Evolutionary conservation across 23 tunicate genomes (phyloP).

Genomic region (Halocynthia roretzi): DNA sequence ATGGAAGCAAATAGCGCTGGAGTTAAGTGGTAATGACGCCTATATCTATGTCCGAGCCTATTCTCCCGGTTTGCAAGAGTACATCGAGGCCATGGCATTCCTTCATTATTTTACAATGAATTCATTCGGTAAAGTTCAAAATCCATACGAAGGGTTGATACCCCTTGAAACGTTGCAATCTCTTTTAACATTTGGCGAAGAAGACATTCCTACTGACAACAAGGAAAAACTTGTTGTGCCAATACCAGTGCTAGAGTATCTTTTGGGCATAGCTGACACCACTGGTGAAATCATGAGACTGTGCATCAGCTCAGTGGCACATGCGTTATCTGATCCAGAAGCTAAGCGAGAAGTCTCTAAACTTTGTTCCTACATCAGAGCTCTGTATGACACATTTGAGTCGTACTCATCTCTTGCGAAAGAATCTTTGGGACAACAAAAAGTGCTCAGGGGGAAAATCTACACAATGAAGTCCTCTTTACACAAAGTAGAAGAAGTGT

Average conservation of each 20-base stretch:
- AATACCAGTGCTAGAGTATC: constrained; percentile 31
- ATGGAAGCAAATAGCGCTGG: constrained; percentile 26
- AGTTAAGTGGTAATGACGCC: constrained; percentile 22
- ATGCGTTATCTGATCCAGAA: not conserved
- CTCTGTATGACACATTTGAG: constrained; percentile 25
- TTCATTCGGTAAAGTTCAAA: not conserved
- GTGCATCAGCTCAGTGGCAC: constrained; percentile 43
- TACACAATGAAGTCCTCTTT: constrained; percentile 27
- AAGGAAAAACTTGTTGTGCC: constrained; percentile 1
- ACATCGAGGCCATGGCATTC: constrained; percentile 43
- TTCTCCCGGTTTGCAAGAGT: constrained; percentile 53
- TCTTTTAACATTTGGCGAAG: not conserved
- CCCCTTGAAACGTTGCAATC: not conserved
- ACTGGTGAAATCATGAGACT: constrained; percentile 56
- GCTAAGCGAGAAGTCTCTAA: constrained; percentile 25
- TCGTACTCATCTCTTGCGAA: constrained; percentile 15
- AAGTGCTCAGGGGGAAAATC: constrained; percentile 22
- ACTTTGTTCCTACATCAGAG: constrained; percentile 26
- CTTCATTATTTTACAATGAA: constrained; percentile 18
- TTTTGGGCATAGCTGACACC: constrained; percentile 41
- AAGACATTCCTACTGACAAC: not conserved
- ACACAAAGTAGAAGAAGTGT: constrained; percentile 40
- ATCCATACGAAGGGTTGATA: not conserved
- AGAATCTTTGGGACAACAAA: constrained; percentile 5
- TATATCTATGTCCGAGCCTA: constrained; percentile 28